Evolutionary conservation across 2,113 vertebrate genomes (phyloP).

Genomic region (Dascyllus trimaculatus): DNA sequence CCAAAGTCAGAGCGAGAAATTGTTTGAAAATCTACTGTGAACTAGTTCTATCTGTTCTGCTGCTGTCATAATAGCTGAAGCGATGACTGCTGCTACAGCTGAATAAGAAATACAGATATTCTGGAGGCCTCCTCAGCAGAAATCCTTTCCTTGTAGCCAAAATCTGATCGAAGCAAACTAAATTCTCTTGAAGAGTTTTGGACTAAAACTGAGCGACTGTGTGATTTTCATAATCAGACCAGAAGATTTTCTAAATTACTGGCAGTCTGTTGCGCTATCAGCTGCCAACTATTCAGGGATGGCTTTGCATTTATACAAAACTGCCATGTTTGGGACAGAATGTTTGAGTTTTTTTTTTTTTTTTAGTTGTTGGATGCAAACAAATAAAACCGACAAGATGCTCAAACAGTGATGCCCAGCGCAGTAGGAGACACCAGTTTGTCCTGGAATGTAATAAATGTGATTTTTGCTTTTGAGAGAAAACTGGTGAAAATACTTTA

Average conservation of each 20-base stretch:
- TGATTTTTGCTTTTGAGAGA: no score
- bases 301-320: not conserved
- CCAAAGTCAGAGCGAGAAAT: not conserved
- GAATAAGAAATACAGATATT: not conserved
- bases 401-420: not conserved
- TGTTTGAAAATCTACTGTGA: not conserved
- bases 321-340: not conserved
- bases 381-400: not conserved
- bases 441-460: not conserved
- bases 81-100: not conserved
- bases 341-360: conserved; percentile 3
- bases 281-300: conserved; percentile 11
- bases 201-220: not conserved
- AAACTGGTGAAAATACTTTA: not conserved
- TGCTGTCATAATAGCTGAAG: not conserved
- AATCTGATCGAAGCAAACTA: not conserved
- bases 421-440: not conserved
- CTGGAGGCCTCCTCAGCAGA: not conserved
- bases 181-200: not conserved
- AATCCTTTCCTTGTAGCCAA: not conserved
- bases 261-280: conserved; percentile 8
- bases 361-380: not conserved
- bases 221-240: not conserved
- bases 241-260: conserved; percentile 13
- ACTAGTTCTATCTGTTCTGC: not conserved